phyloP scores from a whole-genome alignment of 2,113 vertebrate genomes.

The Callithrix jacchus region DNA sequence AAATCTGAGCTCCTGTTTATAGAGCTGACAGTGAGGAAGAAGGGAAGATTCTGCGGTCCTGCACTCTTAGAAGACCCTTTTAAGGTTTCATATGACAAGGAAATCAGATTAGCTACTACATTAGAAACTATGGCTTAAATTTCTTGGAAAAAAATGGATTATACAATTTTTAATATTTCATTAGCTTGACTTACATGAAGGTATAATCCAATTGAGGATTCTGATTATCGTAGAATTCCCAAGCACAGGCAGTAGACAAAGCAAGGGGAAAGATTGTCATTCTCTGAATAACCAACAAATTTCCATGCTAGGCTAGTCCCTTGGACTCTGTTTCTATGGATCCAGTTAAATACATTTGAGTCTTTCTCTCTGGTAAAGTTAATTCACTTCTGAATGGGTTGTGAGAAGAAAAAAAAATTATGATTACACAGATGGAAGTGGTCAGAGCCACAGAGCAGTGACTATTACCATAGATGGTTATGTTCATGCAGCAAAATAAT shows the following conservation, averaged over 20 bases:
- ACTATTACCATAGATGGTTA: background rate
- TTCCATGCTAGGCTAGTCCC: background rate
- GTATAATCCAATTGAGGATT: constrained; percentile 45
- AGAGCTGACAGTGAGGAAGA: constrained; percentile 35
- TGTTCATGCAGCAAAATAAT: constrained; percentile 35
- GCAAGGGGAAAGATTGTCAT: constrained; percentile 3
- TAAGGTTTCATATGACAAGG: constrained; percentile 47
- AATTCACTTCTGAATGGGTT: constrained; percentile 43
- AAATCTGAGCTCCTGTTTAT: constrained; percentile 24
- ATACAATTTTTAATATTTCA: constrained; percentile 32
- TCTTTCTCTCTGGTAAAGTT: background rate
- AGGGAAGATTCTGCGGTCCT: background rate
- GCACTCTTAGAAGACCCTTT: constrained; percentile 44
- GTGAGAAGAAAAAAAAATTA: constrained; percentile 52
- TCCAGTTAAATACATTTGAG: constrained; percentile 13
- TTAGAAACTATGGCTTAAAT: constrained; percentile 36
- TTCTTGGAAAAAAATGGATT: constrained; percentile 58
- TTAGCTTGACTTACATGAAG: constrained; percentile 52
- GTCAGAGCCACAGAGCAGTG: constrained; percentile 17
- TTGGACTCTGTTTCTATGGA: constrained; percentile 18
- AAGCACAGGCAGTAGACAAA: background rate
- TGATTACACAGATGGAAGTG: constrained; percentile 47
- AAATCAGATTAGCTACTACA: constrained; percentile 61
- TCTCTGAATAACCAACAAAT: background rate
- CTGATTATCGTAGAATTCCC: constrained; percentile 38